Evolutionary conservation across 2,888 invertebrate genomes (phyloP).

Genomic region (Cephalotes varians): DNA sequence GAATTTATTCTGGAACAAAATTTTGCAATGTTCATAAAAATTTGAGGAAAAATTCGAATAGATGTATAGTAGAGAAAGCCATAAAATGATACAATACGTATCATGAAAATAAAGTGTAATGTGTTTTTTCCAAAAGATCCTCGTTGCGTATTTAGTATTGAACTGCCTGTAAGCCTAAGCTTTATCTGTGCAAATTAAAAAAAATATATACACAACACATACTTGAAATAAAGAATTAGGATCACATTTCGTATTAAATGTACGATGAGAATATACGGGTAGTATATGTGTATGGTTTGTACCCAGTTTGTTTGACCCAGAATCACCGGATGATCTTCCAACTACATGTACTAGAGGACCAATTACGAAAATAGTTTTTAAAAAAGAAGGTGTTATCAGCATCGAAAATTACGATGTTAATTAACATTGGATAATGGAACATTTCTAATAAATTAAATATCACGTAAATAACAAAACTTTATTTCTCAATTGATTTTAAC

Average conservation of each 20-base stretch:
- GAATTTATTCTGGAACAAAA: not conserved
- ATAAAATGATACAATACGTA: not conserved
- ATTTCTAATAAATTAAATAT: not conserved
- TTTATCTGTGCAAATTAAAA: not conserved
- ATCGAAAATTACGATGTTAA: not conserved
- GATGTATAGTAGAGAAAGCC: not conserved
- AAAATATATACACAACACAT: not conserved
- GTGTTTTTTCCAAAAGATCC: not conserved
- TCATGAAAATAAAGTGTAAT: not conserved
- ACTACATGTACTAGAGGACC: conserved; percentile 4
- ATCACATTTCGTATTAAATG: conserved; percentile 8
- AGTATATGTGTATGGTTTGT: too few species aligned
- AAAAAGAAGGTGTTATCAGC: not conserved
- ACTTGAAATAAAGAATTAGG: not conserved
- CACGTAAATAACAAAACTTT: not conserved
- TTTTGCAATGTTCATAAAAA: not conserved
- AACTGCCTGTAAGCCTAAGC: not conserved
- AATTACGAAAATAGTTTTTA: not conserved
- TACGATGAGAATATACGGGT: not conserved
- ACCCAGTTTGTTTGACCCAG: too few species aligned
- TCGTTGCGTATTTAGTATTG: not conserved
- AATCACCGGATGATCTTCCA: conserved; percentile 17
- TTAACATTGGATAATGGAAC: not conserved
- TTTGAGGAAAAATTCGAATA: not conserved
- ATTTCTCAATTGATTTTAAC: not conserved